These are phyloP conservation scores for Priocnemis perturbator DNA, from an alignment of 2,888 invertebrate genomes.

Conservation along the genomic window DNA sequence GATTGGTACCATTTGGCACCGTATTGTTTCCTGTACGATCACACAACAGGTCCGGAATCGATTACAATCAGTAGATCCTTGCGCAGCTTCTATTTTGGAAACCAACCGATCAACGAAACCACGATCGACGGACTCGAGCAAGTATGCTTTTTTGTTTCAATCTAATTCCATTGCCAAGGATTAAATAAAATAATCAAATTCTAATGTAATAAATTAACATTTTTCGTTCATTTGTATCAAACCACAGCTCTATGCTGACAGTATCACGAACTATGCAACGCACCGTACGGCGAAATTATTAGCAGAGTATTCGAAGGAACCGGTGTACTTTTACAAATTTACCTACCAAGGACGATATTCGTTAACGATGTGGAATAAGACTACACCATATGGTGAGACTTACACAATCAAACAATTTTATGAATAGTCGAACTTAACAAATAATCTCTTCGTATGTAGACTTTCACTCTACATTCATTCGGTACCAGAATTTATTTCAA, in stretches of 20 bases:
- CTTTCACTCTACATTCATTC: no score
- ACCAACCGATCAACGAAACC: constrained; percentile 71
- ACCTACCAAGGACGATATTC: constrained; percentile 79
- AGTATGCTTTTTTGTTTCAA: background rate
- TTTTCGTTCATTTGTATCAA: no score
- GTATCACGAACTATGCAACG: constrained; percentile 78
- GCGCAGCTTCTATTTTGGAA: constrained; percentile 76
- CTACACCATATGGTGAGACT: constrained; percentile 75
- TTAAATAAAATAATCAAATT: no score
- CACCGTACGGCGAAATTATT: constrained; percentile 80
- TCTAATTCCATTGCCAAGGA: no score
- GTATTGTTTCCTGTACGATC: constrained; percentile 80
- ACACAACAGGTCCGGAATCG: constrained; percentile 76
- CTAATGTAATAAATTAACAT: no score
- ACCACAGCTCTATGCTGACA: constrained; percentile 41
- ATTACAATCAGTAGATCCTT: constrained; percentile 77
- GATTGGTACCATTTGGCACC: constrained; percentile 82
- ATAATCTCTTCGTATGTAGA: no score
- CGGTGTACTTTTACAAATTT: constrained; percentile 81
- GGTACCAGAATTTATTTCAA: no score
- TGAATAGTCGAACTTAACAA: no score
- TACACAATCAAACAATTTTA: no score
- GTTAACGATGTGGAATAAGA: constrained; percentile 77
- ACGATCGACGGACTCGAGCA: constrained; percentile 51
- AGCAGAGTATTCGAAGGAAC: constrained; percentile 77